Evolutionary conservation across 2,797 vertebrate species (phyloP).

Genomic region (Lepus oiostolus): DNA sequence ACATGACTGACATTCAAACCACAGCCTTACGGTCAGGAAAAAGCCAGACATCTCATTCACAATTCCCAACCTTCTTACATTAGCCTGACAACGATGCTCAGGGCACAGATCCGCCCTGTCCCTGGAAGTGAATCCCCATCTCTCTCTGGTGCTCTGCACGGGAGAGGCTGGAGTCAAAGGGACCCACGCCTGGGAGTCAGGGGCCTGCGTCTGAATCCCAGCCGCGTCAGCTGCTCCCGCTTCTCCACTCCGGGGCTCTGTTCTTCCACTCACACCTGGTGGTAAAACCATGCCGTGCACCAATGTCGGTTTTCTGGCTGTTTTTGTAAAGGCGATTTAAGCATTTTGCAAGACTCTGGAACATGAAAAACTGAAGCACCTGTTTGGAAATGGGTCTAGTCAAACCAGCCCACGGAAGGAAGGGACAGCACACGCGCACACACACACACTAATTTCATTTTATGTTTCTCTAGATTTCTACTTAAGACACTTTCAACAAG

Average conservation of each 20-base stretch:
- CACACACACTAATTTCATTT: not conserved
- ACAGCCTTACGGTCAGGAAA: not conserved
- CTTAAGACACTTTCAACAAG: constrained; percentile 56
- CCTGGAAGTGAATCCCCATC: not conserved
- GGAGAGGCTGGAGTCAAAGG: not conserved
- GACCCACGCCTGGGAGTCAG: not conserved
- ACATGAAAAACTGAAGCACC: not conserved
- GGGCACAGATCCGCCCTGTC: not conserved
- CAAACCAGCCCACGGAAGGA: not conserved
- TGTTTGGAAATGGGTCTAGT: not conserved
- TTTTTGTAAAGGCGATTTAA: constrained; percentile 10
- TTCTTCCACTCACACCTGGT: not conserved
- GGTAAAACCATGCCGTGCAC: not conserved
- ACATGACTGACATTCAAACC: constrained; percentile 55
- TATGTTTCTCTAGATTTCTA: constrained; percentile 47
- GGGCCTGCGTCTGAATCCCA: not conserved
- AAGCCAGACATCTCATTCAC: not conserved
- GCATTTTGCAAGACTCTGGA: constrained; percentile 17
- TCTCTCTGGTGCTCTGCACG: not conserved
- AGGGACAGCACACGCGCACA: not conserved
- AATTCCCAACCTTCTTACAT: constrained; percentile 16
- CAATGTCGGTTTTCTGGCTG: not conserved
- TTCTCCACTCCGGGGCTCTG: not conserved
- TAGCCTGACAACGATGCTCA: not conserved
- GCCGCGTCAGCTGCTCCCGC: not conserved